phyloP scores from a whole-genome alignment of 2,113 vertebrate genomes.

The Pollimyrus isidori region DNA sequence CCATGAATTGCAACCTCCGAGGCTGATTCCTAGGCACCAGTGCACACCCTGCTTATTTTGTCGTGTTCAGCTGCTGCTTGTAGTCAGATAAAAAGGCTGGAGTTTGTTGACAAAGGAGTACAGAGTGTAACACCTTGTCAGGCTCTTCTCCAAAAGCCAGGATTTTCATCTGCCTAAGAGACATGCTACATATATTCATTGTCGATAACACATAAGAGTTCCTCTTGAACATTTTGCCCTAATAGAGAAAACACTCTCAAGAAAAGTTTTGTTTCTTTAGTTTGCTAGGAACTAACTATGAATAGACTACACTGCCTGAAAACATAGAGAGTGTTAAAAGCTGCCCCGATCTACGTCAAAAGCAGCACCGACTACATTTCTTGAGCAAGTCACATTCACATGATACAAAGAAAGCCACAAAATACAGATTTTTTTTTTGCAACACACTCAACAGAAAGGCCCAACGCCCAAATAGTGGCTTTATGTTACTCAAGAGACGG shows the following conservation, averaged over 20 bases:
- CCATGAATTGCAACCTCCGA: constrained; percentile 40
- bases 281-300: constrained; percentile 1
- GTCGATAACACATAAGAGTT: constrained; percentile 57
- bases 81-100: constrained; percentile 52
- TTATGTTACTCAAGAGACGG: constrained; percentile 12
- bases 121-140: constrained; percentile 58
- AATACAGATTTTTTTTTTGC: constrained; percentile 16
- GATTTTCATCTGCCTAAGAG: constrained; percentile 47
- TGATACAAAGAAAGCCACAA: constrained; percentile 19
- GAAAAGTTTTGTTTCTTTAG: constrained; percentile 12
- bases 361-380: background rate
- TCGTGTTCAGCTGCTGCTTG: constrained; percentile 51
- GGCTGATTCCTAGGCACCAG: constrained; percentile 55
- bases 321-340: constrained; percentile 5
- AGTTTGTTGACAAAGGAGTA: constrained; percentile 58
- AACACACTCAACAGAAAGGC: background rate
- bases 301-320: constrained; percentile 12
- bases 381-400: constrained; percentile 13
- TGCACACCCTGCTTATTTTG: constrained; percentile 49
- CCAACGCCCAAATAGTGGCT: constrained; percentile 23
- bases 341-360: background rate
- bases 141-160: constrained; percentile 42
- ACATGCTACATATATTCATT: constrained; percentile 57
- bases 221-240: constrained; percentile 17
- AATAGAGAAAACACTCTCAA: background rate